Evolutionary conservation across 2,797 vertebrate genomes (phyloP).

Genomic region (Clarias laeviceps): DNA sequence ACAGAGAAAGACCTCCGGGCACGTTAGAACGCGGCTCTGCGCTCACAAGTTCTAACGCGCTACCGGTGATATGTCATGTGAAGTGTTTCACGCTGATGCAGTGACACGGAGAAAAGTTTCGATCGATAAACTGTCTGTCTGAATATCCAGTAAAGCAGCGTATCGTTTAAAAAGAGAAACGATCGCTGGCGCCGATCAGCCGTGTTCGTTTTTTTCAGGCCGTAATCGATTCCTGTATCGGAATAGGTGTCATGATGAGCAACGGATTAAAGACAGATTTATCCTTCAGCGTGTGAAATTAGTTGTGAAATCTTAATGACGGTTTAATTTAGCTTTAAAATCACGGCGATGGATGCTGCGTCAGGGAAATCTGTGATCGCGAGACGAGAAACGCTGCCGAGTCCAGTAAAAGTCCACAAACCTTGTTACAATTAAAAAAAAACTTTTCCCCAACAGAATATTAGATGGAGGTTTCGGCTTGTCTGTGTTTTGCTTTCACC

Average conservation of each 20-base stretch:
- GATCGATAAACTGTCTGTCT: no score
- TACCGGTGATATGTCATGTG: neutral
- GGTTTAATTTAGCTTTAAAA: neutral
- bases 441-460: neutral
- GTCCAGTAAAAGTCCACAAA: neutral
- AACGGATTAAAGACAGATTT: neutral
- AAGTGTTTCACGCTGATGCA: neutral
- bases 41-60: no score
- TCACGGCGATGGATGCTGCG: neutral
- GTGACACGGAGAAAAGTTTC: neutral
- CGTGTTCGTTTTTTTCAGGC: no score
- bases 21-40: neutral
- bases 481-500: conserved; percentile 28
- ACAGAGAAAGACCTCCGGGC: neutral
- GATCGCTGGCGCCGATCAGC: neutral
- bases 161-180: neutral
- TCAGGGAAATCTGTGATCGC: neutral
- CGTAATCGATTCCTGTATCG: conserved; percentile 17
- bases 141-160: no score
- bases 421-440: neutral
- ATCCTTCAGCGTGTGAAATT: neutral
- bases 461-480: neutral
- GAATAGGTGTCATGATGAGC: neutral
- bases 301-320: neutral
- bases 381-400: neutral